Evolutionary conservation across 1,140 invertebrate genomes (phyloP).

Genomic region (Episyrphus balteatus): DNA sequence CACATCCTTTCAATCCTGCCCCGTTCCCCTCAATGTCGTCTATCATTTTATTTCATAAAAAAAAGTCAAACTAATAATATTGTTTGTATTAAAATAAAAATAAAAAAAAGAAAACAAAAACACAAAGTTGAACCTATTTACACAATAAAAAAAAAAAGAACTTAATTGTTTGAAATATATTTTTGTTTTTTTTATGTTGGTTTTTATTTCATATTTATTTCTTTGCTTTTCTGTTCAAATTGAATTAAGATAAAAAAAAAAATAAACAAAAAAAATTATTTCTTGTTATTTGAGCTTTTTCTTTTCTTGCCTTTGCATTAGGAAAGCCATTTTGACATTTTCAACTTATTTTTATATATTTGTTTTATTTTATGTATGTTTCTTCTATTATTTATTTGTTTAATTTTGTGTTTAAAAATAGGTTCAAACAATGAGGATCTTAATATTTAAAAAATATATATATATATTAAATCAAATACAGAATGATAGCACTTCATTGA

Average conservation of each 20-base stretch:
- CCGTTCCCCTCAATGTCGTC: not conserved
- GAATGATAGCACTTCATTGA: constrained; percentile 38
- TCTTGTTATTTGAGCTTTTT: constrained; percentile 1
- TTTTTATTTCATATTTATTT: too few species aligned
- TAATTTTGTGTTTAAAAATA: constrained; percentile 4
- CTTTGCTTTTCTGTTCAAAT: not conserved
- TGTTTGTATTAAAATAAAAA: not conserved
- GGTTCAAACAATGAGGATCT: constrained; percentile 4
- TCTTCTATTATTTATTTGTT: not conserved
- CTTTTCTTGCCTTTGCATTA: not conserved
- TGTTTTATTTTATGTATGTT: not conserved
- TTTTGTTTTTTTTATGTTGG: too few species aligned
- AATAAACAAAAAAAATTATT: not conserved
- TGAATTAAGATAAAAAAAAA: not conserved
- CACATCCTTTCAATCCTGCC: not conserved
- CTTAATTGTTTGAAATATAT: too few species aligned
- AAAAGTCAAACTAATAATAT: not conserved
- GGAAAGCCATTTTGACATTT: not conserved
- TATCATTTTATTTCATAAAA: not conserved
- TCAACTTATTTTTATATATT: not conserved
- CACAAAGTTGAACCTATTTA: too few species aligned
- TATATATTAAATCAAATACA: not conserved
- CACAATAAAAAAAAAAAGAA: too few species aligned
- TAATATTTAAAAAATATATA: constrained; percentile 12
- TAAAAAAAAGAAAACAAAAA: not conserved